A percentile compares a stretch with the other conserved stretches of the same genome.
Evolutionary conservation across 2,113 vertebrate species (phyloP).

Genomic region (Platycercus adscitus): DNA sequence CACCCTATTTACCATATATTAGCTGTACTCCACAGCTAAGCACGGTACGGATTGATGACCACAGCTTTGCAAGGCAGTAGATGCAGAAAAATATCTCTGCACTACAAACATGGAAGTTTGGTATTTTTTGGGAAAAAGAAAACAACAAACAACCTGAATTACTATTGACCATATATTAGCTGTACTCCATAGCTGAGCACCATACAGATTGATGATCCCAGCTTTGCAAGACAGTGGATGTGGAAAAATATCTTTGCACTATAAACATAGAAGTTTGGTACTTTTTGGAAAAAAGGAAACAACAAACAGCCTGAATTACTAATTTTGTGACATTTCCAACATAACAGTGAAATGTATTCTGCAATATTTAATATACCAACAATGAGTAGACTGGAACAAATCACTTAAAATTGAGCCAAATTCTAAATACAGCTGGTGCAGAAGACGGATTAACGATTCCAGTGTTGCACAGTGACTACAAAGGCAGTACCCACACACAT

Average conservation of each 20-base stretch:
- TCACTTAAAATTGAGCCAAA: background rate
- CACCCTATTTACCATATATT: background rate
- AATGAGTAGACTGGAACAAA: background rate
- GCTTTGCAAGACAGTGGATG: background rate
- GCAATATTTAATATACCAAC: background rate
- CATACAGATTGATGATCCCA: background rate
- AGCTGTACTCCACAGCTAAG: background rate
- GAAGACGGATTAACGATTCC: background rate
- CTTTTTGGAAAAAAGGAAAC: background rate
- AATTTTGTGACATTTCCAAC: conserved; percentile 1
- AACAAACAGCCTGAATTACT: background rate
- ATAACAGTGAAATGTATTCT: background rate
- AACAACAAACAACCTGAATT: background rate
- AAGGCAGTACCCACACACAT: background rate
- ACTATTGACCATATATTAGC: background rate
- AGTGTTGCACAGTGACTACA: background rate
- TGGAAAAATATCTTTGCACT: background rate
- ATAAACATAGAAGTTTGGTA: background rate
- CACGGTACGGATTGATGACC: background rate
- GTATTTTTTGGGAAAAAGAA: background rate
- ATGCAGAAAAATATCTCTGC: accelerated
- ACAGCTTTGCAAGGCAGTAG: background rate
- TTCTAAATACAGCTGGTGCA: background rate
- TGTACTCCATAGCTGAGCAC: background rate
- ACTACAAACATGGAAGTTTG: background rate